Evolutionary conservation across 2,113 vertebrate species (phyloP), one percentile per base, ranked within the genome.

Genomic region (Sitta europaea): DNA sequence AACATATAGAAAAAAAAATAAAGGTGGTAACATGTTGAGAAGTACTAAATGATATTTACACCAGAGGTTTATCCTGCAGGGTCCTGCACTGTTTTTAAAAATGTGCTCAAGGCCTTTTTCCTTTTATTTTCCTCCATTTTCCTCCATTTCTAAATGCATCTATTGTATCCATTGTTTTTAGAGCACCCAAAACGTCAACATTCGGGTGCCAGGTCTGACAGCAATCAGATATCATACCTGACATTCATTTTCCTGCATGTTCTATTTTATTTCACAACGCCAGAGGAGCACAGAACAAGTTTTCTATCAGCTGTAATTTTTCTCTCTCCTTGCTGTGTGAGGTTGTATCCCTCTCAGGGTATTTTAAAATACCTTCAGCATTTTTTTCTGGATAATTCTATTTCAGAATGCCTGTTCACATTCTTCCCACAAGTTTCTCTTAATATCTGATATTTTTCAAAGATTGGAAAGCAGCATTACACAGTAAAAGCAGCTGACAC

Each of bases 381-480:
- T 50, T 92, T 91, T 85, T 87, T 73, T 61, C 65, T 85, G 70
- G 18, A 45, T 80, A 92, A 80, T 86, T 87, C 90, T 42, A 70
- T 81, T 94, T 88, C 70, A 88, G 81, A 82, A 75, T 90, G 74
- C 85, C 54, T 63, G 70, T 48, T 92, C 19, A 28, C 55, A 40
- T 92, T 91, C 80, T 92, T 71, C n/a, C 59, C 67, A 36, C 40
- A 24, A 61, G 29, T 86, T 93, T 87, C 55, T 85, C 73, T 88
- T 94, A 86, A 76, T 71, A 66, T 62, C 58, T 94, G 75, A 65
- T 95, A 75, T 94, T 95, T 92, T 95, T 93, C 79, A 91, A 48
- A 90, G 57, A 42, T 43, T 90, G 80, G 67, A 93, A 90, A 67
- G 75, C 51, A 88, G 63, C 55, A n/a, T 84, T 92, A 25, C 36